Evolutionary conservation across 92 coral and sea anemone genomes (phyloP), one percentile per base, ranked within the genome.

Genomic region (Galaxea fascicularis): DNA sequence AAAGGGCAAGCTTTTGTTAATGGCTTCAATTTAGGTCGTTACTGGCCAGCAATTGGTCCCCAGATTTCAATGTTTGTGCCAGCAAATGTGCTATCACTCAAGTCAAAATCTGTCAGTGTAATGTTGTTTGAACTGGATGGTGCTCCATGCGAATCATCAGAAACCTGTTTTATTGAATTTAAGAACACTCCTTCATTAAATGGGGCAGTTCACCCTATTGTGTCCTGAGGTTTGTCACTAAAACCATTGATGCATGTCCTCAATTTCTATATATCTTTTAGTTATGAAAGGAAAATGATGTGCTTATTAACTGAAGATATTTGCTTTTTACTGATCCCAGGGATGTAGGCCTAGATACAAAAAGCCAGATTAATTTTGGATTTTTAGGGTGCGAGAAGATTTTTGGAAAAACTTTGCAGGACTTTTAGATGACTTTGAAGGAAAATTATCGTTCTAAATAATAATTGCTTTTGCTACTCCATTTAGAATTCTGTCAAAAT

Each of bases 11-110:
- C 90, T 12, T 96, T 92, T 77, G 88, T 96, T 28, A 94, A 96
- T 62, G 96, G 95, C 7, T 80, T 94, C 54, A 92, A 96, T 76
- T 77, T 96, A 22, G 98, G 98, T 35, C 92, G 98, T 6, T 97
- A 97, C 87, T 97, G 99, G 99, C 99, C 99, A 28, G 87, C 80
- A 35, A 93, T 78, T 24, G 99, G 99, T 46, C 99, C 99, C 14
- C 99, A 97, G 73, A 88, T 91, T 86, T 94, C 95, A 21, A 54
- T 96, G 66, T 97, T 89, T 86, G 91, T 97, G 62, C 99, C 99
- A 14, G 97, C 94, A 35, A 89, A 85, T 91, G 95, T 90, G 58
- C 85, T 97, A 54, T 87, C 93, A 66, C 27, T 86, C 22, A 84
- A 89, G 47, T 86, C 89, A 79, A 84, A 90, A 51, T 84, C 95